Evolutionary conservation across 1,140 invertebrate genomes (phyloP), one percentile per base, ranked within the genome.

Genomic region (Heliothis virescens): DNA sequence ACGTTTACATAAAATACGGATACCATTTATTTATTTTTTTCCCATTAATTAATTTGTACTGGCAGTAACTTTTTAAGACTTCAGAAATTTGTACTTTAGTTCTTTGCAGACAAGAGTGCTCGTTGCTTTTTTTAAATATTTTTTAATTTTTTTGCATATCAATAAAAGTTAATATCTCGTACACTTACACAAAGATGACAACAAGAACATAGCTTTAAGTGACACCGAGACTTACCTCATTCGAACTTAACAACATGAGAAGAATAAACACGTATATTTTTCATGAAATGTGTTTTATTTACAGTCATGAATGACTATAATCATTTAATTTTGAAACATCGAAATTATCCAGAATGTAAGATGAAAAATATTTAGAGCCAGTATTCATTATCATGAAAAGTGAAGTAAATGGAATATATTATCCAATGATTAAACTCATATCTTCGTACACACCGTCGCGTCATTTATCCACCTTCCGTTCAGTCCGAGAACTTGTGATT

Each of bases 61-160:
- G 93, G 90, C 89, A 92, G 86, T 95, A 92, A 90, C 85, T 84
- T 81, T 90, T 91, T 92, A 91, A 94, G 91, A 94, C 90, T 91
- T 93, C 87, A 85, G 86, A 92, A 83, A 93, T 95, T 95, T 95
- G 94, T 95, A 95, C 95, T 95, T 90, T 95, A 93, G 93, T 94
- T 94, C 84, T 88, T 90, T 48, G 85, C 86, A 88, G 79, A 85
- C 88, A 83, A 88, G 80, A 91, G 89, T 91, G 90, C 92, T 91
- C 92, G 83, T 91, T 92, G 87, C 86, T 81, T 86, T 83, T 86
- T 85, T 81, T 79, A 60, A 63, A 85, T 69, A 57, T 55, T 60
- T 85, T 86, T 85, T 84, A 63, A 59, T 83, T 85, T 85, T 82
- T 73, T 80, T 77, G 69, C 65, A 78, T 83, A 83, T 80, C 74